These are phyloP conservation scores for Pheosia gnoma DNA, from an alignment of 2,888 invertebrate species.

Conservation along the genomic window DNA sequence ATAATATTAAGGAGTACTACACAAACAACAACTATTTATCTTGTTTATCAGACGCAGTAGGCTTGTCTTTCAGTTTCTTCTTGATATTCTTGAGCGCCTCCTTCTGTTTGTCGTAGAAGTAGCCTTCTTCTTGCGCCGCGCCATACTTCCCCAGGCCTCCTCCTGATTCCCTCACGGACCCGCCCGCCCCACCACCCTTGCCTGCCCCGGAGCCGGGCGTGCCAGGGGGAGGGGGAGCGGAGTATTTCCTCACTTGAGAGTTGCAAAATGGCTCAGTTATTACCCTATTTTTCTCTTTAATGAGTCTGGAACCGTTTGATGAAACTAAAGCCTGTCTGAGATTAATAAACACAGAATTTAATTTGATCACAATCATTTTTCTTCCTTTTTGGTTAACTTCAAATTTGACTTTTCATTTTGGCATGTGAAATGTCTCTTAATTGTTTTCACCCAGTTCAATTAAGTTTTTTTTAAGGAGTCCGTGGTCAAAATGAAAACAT, in stretches of 20 bases:
- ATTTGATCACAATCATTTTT: background rate
- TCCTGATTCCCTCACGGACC: slow-evolving; percentile 59
- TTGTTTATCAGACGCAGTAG: slow-evolving; percentile 11
- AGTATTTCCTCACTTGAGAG: slow-evolving; percentile 15
- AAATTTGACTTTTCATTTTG: slow-evolving; percentile 4
- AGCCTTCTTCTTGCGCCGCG: slow-evolving; percentile 65
- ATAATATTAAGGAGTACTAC: background rate
- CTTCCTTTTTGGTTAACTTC: background rate
- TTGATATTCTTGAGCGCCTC: slow-evolving; percentile 60
- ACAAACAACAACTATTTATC: slow-evolving; percentile 9
- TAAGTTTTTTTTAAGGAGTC: no score
- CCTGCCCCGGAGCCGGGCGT: slow-evolving; percentile 61
- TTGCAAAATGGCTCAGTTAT: background rate
- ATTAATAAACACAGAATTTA: background rate
- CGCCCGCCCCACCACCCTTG: slow-evolving; percentile 63
- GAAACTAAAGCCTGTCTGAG: background rate
- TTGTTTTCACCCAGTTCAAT: background rate
- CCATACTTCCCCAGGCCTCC: slow-evolving; percentile 61
- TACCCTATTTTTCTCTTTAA: background rate
- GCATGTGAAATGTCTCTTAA: background rate
- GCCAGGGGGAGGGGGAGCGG: slow-evolving; percentile 30
- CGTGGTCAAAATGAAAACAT: no score
- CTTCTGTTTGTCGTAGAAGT: slow-evolving; percentile 60
- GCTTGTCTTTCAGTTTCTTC: slow-evolving; percentile 45
- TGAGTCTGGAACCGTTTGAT: background rate